A percentile compares a stretch with the other conserved stretches of the same genome.
Conservation (phyloP, 2,113 vertebrate species). For the Holacanthus passer region DNA sequence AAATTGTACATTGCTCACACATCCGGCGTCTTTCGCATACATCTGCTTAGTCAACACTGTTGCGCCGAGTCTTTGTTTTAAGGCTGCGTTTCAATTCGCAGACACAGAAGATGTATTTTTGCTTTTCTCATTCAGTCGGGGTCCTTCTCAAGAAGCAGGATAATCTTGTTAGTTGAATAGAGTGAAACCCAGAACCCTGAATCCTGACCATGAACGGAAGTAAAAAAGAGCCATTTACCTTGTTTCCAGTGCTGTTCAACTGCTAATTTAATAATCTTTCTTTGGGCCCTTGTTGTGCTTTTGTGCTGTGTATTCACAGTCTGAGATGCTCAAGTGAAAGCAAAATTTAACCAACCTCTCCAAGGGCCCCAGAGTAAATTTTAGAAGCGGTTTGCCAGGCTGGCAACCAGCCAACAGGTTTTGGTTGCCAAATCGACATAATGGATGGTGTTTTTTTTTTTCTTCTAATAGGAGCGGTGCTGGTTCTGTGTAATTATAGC, state of each 20-base stretch:
- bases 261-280: conserved; percentile 58
- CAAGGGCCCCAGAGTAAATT: conserved; percentile 28
- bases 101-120: not conserved
- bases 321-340: conserved; percentile 41
- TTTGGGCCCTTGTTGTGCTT: conserved; percentile 41
- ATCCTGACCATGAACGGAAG: conserved; percentile 27
- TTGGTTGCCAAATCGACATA: conserved; percentile 55
- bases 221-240: conserved; percentile 13
- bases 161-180: conserved; percentile 31
- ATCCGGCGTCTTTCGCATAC: not conserved
- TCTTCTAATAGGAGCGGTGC: conserved; percentile 39
- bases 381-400: conserved; percentile 49
- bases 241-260: conserved; percentile 34
- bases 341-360: conserved; percentile 48
- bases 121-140: not conserved
- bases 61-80: not conserved
- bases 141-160: conserved; percentile 18
- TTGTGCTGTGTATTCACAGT: conserved; percentile 36
- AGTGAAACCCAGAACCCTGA: conserved; percentile 20
- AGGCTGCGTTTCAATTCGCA: not conserved
- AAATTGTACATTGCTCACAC: not conserved
- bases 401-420: conserved; percentile 54
- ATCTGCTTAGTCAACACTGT: conserved; percentile 1
- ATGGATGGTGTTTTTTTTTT: conserved; percentile 52
- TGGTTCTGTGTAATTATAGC: conserved; percentile 29